Base-by-base conservation (phyloP, 2,888 invertebrate genomes). In the Trachelus iudaicus region DNA sequence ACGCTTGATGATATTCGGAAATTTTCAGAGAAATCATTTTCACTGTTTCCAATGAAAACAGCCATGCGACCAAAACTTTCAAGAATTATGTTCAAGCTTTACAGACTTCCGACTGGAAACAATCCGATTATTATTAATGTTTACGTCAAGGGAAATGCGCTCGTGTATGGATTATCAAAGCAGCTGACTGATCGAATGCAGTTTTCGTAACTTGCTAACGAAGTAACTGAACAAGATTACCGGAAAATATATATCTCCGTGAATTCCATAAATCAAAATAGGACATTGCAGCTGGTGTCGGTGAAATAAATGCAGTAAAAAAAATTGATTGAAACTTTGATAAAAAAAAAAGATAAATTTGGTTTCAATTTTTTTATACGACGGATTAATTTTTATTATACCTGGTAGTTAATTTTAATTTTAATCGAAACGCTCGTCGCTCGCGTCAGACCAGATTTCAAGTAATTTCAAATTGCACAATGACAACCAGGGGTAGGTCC, bases 1-100 rank as follows among this genome's bases (percentile, higher is more conserved):
- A 56, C 0, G 1, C 1, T 40, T 15, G 23, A 6, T 23, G 4
- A 56, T 23, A 6, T 56, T 56, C 0, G 0, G 9, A 23, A 9
- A 56, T 56, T 23, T 56, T 9, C 23, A 23, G 9, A 56, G 9
- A 9, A 23, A 56, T 56, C 40, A 56, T 56, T 56, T 1, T 9
- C 75, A 75, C 79, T 88, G 85, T 88, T 89, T 89, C 86, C 83
- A 88, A 85, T 89, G 86, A 86, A 89, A 89, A 89, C 86, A 89
- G 85, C 84, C 86, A 2, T 56, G 85, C 83, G 81, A 86, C 86
- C 85, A 85, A 86, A 86, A 85, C 87, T 88, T 87, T 83, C 84
- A 85, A 87, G 86, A 86, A 87, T 86, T 84, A 79, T 83, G 83
- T 85, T 87, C 84, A 84, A 85, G 80, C 83, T 77, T 78, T 76